Conservation (phyloP, 2,888 invertebrate species). For the Villa cingulata region DNA sequence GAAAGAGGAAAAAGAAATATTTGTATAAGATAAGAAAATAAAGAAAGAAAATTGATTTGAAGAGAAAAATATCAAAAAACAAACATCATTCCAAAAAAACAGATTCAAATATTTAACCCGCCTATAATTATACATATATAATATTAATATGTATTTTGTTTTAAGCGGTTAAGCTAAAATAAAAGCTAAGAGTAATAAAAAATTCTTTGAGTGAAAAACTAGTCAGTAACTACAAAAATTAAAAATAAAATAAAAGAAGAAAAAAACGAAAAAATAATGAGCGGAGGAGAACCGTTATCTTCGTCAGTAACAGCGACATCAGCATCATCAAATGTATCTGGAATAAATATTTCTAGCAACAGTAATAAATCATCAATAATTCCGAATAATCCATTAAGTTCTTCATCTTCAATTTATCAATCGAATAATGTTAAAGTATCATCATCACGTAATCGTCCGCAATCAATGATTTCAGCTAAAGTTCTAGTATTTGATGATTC, state of each 20-base stretch:
- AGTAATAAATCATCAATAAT: conserved; percentile 6
- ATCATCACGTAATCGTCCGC: conserved; percentile 30
- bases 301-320: neutral
- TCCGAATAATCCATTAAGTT: conserved; percentile 4
- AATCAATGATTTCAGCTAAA: conserved; percentile 57
- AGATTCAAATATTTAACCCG: no score
- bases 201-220: no score
- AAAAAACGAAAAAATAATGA: conserved; percentile 2
- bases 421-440: neutral
- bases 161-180: no score
- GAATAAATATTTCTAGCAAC: neutral
- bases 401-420: neutral
- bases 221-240: no score
- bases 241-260: neutral
- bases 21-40: no score
- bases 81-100: no score
- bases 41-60: no score
- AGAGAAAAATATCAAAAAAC: no score
- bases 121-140: no score
- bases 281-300: conserved; percentile 5
- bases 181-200: no score
- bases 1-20: no score
- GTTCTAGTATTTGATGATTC: conserved; percentile 65
- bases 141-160: no score
- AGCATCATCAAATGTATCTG: neutral